A percentile compares a stretch with the other conserved stretches of the same genome.
These are phyloP conservation scores for Chionoecetes opilio DNA, from an alignment of 1,140 invertebrate species.

Conservation along the genomic window DNA sequence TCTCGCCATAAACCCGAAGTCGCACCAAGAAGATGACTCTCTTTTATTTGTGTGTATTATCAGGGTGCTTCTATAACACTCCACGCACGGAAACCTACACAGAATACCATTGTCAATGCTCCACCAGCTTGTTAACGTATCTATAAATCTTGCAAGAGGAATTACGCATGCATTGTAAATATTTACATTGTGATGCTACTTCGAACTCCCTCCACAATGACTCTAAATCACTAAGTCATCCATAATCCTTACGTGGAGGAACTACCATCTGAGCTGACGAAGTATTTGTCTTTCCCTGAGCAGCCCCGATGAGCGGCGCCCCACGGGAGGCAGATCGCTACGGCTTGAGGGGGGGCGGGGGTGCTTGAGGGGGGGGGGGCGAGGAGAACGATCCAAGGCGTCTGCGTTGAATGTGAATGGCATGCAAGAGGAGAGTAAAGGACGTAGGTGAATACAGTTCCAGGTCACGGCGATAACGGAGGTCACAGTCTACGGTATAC, in stretches of 20 bases:
- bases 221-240: not conserved
- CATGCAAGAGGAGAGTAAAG: not conserved
- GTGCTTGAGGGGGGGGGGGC: not conserved
- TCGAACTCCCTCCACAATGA: not conserved
- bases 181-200: too few relatives aligned
- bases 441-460: not conserved
- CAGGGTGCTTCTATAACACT: too few relatives aligned
- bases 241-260: not conserved
- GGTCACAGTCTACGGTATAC: not conserved
- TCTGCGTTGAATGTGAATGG: not conserved
- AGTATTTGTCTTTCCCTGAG: not conserved
- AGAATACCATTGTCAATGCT: too few relatives aligned
- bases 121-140: too few relatives aligned
- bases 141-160: too few relatives aligned
- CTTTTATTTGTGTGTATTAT: too few relatives aligned
- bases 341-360: not conserved
- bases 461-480: not conserved
- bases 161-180: too few relatives aligned
- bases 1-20: too few relatives aligned
- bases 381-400: not conserved
- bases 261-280: not conserved
- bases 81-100: too few relatives aligned
- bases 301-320: not conserved
- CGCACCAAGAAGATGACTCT: too few relatives aligned
- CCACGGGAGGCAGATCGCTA: slow-evolving; percentile 3